These are phyloP conservation scores for Heliconius ethilla DNA, from an alignment of 2,888 invertebrate genomes.

Conservation along the genomic window DNA sequence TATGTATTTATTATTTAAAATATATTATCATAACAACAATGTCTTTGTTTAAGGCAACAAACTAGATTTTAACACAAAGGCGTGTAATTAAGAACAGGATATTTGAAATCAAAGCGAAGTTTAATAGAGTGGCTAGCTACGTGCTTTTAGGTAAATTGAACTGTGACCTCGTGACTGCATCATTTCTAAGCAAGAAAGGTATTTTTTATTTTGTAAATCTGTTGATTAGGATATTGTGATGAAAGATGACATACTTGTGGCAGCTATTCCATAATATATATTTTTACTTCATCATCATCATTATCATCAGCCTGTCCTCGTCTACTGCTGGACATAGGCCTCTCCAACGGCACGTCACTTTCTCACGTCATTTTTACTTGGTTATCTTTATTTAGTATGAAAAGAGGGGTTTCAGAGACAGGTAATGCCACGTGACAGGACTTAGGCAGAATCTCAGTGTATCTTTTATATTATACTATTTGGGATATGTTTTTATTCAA, in stretches of 20 bases:
- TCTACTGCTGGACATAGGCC: too few relatives aligned
- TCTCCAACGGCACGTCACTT: too few relatives aligned
- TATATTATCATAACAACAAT: constrained; percentile 22
- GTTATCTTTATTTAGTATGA: too few relatives aligned
- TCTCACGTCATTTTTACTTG: too few relatives aligned
- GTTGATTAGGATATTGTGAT: background rate
- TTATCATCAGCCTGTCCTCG: too few relatives aligned
- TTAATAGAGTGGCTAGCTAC: constrained; percentile 44
- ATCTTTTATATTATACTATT: too few relatives aligned
- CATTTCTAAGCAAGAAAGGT: constrained; percentile 19
- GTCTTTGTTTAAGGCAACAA: constrained; percentile 28
- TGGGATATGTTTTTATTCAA: too few relatives aligned
- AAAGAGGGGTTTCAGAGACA: too few relatives aligned
- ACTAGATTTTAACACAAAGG: constrained; percentile 39
- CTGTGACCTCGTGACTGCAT: constrained; percentile 26
- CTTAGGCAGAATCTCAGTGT: too few relatives aligned
- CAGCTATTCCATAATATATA: background rate
- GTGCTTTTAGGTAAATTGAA: constrained; percentile 39
- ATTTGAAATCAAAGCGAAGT: constrained; percentile 47
- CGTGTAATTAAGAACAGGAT: constrained; percentile 45
- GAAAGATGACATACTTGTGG: background rate
- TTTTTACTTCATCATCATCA: too few relatives aligned
- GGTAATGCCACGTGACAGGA: too few relatives aligned
- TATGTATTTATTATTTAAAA: background rate
- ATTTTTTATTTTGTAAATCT: background rate